These are phyloP conservation scores for Trachymyrmex septentrionalis DNA, from an alignment of 1,140 invertebrate species.

Conservation along the genomic window DNA sequence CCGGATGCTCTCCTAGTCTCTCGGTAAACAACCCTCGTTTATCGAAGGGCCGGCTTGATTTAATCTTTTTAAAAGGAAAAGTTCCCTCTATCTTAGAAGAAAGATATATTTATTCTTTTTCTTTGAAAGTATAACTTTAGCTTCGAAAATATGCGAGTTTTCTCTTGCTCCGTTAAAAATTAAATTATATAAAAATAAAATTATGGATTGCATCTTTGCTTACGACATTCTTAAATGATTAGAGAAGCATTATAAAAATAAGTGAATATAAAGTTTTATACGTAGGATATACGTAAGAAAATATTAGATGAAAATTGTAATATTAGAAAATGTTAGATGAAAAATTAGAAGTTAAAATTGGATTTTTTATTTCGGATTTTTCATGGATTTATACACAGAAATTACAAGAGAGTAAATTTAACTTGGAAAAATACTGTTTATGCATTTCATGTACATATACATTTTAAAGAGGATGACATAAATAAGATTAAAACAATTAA, in stretches of 20 bases:
- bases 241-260: background rate
- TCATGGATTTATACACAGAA: background rate
- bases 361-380: background rate
- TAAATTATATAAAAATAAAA: background rate
- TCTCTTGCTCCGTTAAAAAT: background rate
- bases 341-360: background rate
- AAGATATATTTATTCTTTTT: background rate
- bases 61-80: constrained; percentile 22
- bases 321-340: background rate
- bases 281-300: too few relatives aligned
- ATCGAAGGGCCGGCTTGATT: constrained; percentile 13
- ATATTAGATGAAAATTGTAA: background rate
- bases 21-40: constrained; percentile 73
- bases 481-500: background rate
- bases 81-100: background rate
- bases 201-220: background rate
- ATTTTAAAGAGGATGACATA: background rate
- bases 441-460: background rate
- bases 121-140: background rate
- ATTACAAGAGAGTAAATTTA: background rate
- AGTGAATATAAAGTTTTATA: background rate
- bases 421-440: background rate
- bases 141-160: background rate
- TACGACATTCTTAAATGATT: background rate
- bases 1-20: constrained; percentile 72